Conservation (phyloP, 1,140 invertebrate genomes). For the Brevipalpus yothersi region DNA sequence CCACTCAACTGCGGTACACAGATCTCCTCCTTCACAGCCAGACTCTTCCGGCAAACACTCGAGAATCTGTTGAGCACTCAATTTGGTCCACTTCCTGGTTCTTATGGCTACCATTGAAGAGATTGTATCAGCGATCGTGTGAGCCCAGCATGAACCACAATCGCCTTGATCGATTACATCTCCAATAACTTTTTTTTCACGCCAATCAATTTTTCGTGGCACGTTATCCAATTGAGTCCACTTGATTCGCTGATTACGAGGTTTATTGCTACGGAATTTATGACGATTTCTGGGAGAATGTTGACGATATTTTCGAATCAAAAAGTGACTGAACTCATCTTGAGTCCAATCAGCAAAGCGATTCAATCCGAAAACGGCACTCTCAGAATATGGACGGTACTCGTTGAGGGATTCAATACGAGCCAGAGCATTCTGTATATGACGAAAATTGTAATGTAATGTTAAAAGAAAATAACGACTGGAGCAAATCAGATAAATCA, state of each 20-base stretch:
- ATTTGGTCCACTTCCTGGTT: conserved; percentile 15
- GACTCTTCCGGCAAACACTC: conserved; percentile 48
- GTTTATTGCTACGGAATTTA: background rate
- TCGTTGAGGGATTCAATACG: conserved; percentile 34
- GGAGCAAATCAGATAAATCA: background rate
- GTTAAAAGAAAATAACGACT: background rate
- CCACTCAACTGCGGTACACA: conserved; percentile 47
- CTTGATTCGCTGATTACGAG: background rate
- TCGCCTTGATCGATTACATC: conserved; percentile 40
- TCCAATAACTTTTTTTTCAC: conserved; percentile 38
- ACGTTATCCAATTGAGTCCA: background rate
- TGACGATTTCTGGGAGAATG: background rate
- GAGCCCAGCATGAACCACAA: conserved; percentile 64
- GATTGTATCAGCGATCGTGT: conserved; percentile 44
- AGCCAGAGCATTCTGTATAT: conserved; percentile 29
- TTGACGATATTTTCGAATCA: background rate
- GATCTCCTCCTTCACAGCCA: conserved; percentile 56
- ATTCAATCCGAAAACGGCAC: conserved; percentile 41
- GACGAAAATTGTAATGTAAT: background rate
- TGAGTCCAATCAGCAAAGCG: conserved; percentile 43
- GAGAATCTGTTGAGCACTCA: conserved; percentile 58
- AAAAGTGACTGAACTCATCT: conserved; percentile 31
- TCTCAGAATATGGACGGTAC: conserved; percentile 24
- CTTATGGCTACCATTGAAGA: conserved; percentile 48
- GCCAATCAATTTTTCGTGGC: conserved; percentile 20